A percentile compares a stretch with the other conserved stretches of the same genome.
phyloP scores from a whole-genome alignment of 2,888 invertebrate species.

The Leucania comma region DNA sequence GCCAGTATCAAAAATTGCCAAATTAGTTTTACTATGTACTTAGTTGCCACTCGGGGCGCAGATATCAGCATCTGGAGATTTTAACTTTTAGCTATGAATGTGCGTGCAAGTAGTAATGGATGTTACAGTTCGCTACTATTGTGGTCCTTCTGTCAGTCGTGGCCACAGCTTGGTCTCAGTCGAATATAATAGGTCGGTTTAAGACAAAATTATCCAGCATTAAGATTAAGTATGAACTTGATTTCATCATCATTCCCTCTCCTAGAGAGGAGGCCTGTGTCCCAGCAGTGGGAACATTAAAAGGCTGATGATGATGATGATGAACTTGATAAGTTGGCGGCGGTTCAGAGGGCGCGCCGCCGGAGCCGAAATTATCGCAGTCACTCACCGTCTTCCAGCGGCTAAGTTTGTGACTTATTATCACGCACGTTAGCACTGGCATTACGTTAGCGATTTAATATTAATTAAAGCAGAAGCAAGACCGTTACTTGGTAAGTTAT shows the following conservation, averaged over 20 bases:
- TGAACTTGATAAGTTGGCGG: slow-evolving; percentile 37
- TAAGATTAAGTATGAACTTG: slow-evolving; percentile 54
- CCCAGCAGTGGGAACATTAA: too few relatives aligned
- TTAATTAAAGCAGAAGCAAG: slow-evolving; percentile 15
- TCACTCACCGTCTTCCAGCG: slow-evolving; percentile 48
- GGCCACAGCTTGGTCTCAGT: slow-evolving; percentile 12
- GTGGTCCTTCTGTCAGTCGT: background rate
- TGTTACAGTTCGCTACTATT: background rate
- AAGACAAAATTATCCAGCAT: slow-evolving; percentile 55
- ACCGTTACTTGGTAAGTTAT: background rate
- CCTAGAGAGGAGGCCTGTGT: too few relatives aligned
- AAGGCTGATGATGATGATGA: too few relatives aligned
- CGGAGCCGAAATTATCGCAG: slow-evolving; percentile 31
- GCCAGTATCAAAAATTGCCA: background rate
- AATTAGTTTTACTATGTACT: background rate
- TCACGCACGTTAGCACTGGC: slow-evolving; percentile 17
- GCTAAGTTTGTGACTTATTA: slow-evolving; percentile 53
- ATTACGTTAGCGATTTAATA: slow-evolving; percentile 13
- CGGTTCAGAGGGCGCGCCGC: slow-evolving; percentile 14
- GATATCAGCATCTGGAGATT: background rate
- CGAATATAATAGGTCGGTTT: slow-evolving; percentile 48
- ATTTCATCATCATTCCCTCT: too few relatives aligned
- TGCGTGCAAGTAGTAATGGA: background rate
- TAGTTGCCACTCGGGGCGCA: background rate
- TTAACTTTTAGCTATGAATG: too few relatives aligned